These are phyloP conservation scores for Pyrocoelia pectoralis DNA, from an alignment of 2,888 invertebrate species.

Conservation along the genomic window DNA sequence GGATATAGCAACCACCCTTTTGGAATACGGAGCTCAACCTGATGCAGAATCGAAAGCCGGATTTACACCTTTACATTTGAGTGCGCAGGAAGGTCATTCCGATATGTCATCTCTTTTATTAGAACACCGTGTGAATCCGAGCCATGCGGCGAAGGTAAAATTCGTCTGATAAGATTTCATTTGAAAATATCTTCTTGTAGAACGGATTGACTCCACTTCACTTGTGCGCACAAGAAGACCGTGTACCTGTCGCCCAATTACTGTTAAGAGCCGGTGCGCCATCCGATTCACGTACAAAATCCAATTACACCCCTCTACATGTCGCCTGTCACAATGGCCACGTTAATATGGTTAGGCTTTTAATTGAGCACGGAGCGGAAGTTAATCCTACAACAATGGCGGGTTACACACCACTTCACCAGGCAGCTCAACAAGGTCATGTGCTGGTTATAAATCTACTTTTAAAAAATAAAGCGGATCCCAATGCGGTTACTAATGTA, in stretches of 20 bases:
- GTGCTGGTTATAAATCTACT: constrained; percentile 92
- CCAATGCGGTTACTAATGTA: constrained; percentile 94
- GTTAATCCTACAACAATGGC: constrained; percentile 81
- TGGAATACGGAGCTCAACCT: constrained; percentile 92
- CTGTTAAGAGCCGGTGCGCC: constrained; percentile 81
- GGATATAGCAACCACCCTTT: constrained; percentile 91
- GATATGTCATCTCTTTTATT: constrained; percentile 94
- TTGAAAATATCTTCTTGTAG: no score
- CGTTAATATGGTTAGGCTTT: constrained; percentile 86
- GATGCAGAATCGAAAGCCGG: constrained; percentile 95
- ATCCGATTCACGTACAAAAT: constrained; percentile 75
- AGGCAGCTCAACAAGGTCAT: constrained; percentile 98
- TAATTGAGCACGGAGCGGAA: constrained; percentile 88
- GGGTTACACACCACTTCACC: constrained; percentile 95
- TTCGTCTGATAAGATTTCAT: no score
- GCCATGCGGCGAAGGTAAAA: constrained; percentile 81
- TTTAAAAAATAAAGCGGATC: constrained; percentile 91
- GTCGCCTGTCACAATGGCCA: constrained; percentile 98
- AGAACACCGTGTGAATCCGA: constrained; percentile 88
- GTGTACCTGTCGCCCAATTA: constrained; percentile 83
- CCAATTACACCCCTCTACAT: constrained; percentile 96
- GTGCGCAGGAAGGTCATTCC: constrained; percentile 92
- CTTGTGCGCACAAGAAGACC: constrained; percentile 94
- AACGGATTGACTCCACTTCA: constrained; percentile 94
- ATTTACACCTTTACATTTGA: constrained; percentile 94